These are phyloP conservation scores for Pandion haliaetus DNA, from an alignment of 2,113 vertebrate genomes.

Conservation along the genomic window DNA sequence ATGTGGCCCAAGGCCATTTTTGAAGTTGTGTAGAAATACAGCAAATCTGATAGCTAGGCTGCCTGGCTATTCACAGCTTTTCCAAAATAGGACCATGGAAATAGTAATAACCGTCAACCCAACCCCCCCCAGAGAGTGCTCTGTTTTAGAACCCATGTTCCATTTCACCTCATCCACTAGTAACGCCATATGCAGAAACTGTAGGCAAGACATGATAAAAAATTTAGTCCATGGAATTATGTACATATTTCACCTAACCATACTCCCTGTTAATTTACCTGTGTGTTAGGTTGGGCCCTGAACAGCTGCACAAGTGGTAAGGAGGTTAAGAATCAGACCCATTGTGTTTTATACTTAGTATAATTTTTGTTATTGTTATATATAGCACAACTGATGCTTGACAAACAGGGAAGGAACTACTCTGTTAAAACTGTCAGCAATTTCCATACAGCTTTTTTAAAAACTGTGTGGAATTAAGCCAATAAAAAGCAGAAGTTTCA, in stretches of 20 bases:
- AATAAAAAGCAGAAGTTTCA: neutral
- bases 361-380: neutral
- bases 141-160: neutral
- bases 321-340: neutral
- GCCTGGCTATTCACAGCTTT: neutral
- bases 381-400: neutral
- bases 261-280: neutral
- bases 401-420: neutral
- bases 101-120: neutral
- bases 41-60: neutral
- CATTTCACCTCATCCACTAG: neutral
- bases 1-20: neutral
- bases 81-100: neutral
- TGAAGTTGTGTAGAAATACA: neutral
- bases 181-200: neutral
- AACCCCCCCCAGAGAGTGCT: neutral
- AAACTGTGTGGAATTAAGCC: neutral
- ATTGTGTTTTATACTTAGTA: neutral
- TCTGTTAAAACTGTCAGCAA: neutral
- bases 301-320: neutral
- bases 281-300: fast-evolving
- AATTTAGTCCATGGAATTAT: neutral
- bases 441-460: neutral
- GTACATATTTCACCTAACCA: neutral
- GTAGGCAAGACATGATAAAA: fast-evolving